These are phyloP conservation scores for Aethes cnicana DNA, from an alignment of 2,888 invertebrate genomes.

Conservation along the genomic window DNA sequence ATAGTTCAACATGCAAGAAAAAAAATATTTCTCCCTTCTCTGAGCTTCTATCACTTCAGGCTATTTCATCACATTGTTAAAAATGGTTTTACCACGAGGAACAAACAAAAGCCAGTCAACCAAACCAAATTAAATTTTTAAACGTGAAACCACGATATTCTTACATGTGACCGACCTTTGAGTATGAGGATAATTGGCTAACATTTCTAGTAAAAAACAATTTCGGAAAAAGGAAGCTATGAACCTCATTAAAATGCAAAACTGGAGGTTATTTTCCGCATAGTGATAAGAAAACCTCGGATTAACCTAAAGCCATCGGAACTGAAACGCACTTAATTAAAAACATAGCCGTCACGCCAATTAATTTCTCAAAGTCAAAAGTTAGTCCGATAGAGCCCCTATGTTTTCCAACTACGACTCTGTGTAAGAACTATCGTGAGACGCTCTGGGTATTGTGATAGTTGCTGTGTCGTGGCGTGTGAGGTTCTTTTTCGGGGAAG, in stretches of 20 bases:
- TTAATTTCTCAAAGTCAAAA: conserved; percentile 79
- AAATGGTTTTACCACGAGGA: too few relatives aligned
- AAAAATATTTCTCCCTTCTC: background rate
- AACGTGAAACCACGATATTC: too few relatives aligned
- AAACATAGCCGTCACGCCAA: conserved; percentile 72
- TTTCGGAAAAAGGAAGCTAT: conserved; percentile 11
- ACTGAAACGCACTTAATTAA: conserved; percentile 58
- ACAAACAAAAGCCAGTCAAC: too few relatives aligned
- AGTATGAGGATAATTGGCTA: too few relatives aligned
- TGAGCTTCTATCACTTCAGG: too few relatives aligned
- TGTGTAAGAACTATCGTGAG: conserved; percentile 26
- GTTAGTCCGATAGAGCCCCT: conserved; percentile 37
- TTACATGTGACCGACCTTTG: too few relatives aligned
- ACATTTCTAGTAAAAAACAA: background rate
- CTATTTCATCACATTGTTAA: too few relatives aligned
- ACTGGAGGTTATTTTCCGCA: conserved; percentile 22
- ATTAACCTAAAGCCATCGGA: conserved; percentile 23
- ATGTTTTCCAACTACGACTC: conserved; percentile 46
- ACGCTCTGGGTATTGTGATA: conserved; percentile 5
- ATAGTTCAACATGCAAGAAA: background rate
- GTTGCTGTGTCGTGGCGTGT: conserved; percentile 31
- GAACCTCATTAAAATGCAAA: conserved; percentile 7
- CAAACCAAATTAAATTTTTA: too few relatives aligned
- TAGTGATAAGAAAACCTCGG: conserved; percentile 20
- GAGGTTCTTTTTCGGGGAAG: conserved; percentile 12